Evolutionary conservation across 1,140 invertebrate genomes (phyloP), one percentile per base, ranked within the genome.

Genomic region (Cotesia chilonis): DNA sequence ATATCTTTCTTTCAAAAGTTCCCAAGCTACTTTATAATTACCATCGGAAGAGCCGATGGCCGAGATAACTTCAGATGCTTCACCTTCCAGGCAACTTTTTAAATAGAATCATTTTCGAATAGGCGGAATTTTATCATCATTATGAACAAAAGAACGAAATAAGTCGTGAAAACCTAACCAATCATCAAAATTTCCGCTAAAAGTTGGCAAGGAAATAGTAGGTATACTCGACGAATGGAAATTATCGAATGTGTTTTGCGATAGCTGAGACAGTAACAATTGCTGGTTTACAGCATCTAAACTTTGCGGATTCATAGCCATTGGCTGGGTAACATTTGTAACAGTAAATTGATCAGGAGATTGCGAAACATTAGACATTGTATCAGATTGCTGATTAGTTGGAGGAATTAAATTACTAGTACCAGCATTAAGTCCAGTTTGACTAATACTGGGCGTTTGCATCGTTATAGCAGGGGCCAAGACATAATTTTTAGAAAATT

Each of bases 21-120:
- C 68, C 70, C 75, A 76, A 2, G 79, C 77, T 7, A 74, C 37
- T 0, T 10, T 20, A 71, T 78, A 81, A 61, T 80, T 79, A 57
- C 54, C 59, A 36, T 71, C 74, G 0, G 76, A 73, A 0, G 71
- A 70, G 2, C 74, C 75, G 5, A 81, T 69, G 12, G 75, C 74
- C 4, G 70, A 51, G 28, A 83, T 80, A 7, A 77, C 60, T 51
- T 76, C 60, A 4, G 74, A 7, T 0, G 78, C 75, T 65, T 74
- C 73, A 3, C 72, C 78, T 17, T 71, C 66, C 14, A 81, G 54
- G 0, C 76, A 71, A 20, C 75, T 74, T 61, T 73, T 70, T 20
- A 81, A 54, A 60, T 81, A 83, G 20, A 80, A 75, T 72, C 81
- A 79, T 63, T 81, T 80, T 9, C 80, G 77, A 65, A 79, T 75